Base-by-base conservation (phyloP, 2,888 invertebrate species). In the Dione juno region DNA sequence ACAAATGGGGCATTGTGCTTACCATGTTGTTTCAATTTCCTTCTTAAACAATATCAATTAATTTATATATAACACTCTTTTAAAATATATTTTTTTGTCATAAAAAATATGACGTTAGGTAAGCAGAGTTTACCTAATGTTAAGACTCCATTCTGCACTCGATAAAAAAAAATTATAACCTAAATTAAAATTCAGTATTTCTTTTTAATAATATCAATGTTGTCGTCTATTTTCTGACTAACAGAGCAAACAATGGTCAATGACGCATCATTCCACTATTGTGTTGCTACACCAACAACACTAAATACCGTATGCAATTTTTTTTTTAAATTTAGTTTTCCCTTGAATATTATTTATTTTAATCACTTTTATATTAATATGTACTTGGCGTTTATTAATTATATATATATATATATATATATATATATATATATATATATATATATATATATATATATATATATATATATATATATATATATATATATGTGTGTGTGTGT, bases 1-100 rank as follows among this genome's bases (percentile, higher is more conserved):
- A 66, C 69, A 74, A 72, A 66, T 66, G 54, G 69, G 74, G 50
- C 70, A 65, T 37, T 57, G 48, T 71, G 53, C 21, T 59, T 71
- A 67, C 37, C 57, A 16, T 45, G 21, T 50, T 66, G 59, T 61
- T n/a, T 45, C 45, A 66, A 45, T 67, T 67, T 66, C 61, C 53
- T 53, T 40, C 67, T 70, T 48, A 40, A 41, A n/a, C n/a, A n/a
- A n/a, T n/a, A n/a, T n/a, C 10, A 16, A 59, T 40, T 10, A 40
- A 7, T 40, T 40, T 40, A 40, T 8, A 37, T 37, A 3, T 37
- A 37, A 6, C 5, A 37, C 37, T 6, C 3, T 3, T 37, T 37
- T 37, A 37, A 37, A 37, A 37, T 6, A 37, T 37, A 37, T 37
- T 3, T 37, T 41, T 41, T n/a, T n/a, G n/a, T n/a, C n/a, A n/a